These are phyloP conservation scores for Barbus barbus DNA, from an alignment of 2,113 vertebrate genomes.

Conservation along the genomic window DNA sequence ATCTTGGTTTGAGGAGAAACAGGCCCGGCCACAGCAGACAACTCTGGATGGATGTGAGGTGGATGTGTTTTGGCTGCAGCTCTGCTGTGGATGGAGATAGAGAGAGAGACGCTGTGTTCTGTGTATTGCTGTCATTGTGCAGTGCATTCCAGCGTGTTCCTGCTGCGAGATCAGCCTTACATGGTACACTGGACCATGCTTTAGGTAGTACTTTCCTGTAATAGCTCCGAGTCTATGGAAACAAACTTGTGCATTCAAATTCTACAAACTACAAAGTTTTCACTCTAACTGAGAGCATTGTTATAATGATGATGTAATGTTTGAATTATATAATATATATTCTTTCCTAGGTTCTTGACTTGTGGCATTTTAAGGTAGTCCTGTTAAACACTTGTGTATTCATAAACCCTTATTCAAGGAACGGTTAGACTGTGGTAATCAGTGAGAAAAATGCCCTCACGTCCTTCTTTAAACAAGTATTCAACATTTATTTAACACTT, in stretches of 20 bases:
- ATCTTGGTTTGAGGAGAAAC: slow-evolving; percentile 4
- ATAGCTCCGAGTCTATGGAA: not conserved
- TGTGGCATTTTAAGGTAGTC: too few species aligned
- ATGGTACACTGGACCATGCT: not conserved
- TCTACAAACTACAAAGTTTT: not conserved
- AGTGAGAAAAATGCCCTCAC: too few species aligned
- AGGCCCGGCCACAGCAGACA: not conserved
- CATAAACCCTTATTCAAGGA: too few species aligned
- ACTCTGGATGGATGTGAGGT: not conserved
- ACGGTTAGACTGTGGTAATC: too few species aligned
- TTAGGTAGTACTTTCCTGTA: too few species aligned
- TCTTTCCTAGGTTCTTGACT: too few species aligned
- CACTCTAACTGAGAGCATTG: not conserved
- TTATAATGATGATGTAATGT: not conserved
- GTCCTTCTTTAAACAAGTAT: too few species aligned
- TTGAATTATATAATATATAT: too few species aligned
- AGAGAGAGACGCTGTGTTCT: not conserved
- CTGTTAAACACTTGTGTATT: too few species aligned
- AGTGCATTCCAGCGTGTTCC: not conserved
- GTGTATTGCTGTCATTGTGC: not conserved
- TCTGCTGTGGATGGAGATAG: not conserved
- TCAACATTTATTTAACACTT: too few species aligned
- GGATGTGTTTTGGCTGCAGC: not conserved
- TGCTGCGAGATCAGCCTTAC: not conserved
- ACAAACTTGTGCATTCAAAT: not conserved